These are phyloP conservation scores for Aurelia aurita complex sp. Pacific DNA, from an alignment of 30 jellyfish, hydroid and myxozoan species.

Conservation along the genomic window DNA sequence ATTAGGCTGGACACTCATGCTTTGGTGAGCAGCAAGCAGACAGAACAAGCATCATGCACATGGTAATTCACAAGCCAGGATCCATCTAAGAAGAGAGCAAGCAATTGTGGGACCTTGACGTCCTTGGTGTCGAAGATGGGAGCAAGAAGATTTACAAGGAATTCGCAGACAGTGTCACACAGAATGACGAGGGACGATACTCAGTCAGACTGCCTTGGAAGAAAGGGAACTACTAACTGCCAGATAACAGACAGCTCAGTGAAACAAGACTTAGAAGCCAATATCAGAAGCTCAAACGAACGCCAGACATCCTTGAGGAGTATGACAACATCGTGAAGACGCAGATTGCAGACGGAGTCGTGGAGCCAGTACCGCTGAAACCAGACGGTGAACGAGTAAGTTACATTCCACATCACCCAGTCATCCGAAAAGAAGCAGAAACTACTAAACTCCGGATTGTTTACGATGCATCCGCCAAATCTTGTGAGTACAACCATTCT, in stretches of 20 bases:
- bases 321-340: conserved; percentile 14
- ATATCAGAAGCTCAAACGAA: conserved; percentile 3
- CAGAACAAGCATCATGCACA: too few species aligned
- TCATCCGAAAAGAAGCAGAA: conserved; percentile 18
- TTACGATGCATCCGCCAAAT: too few species aligned
- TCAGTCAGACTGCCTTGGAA: conserved; percentile 26
- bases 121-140: conserved; percentile 12
- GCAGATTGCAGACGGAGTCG: conserved; percentile 39
- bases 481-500: too few species aligned
- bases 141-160: conserved; percentile 8
- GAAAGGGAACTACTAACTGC: conserved; percentile 12
- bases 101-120: too few species aligned
- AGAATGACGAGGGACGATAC: conserved; percentile 15
- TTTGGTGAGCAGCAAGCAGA: too few species aligned
- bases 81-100: too few species aligned
- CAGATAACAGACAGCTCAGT: conserved; percentile 3
- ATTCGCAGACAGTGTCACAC: background rate
- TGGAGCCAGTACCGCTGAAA: conserved; percentile 17
- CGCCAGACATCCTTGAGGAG: conserved; percentile 15
- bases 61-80: too few species aligned
- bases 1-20: too few species aligned
- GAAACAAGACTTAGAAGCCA: conserved; percentile 11
- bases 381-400: background rate
- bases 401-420: conserved; percentile 58
- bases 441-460: background rate